Conservation (phyloP, 64 coral and sea anemone species). For the Stichodactyla helianthus region DNA sequence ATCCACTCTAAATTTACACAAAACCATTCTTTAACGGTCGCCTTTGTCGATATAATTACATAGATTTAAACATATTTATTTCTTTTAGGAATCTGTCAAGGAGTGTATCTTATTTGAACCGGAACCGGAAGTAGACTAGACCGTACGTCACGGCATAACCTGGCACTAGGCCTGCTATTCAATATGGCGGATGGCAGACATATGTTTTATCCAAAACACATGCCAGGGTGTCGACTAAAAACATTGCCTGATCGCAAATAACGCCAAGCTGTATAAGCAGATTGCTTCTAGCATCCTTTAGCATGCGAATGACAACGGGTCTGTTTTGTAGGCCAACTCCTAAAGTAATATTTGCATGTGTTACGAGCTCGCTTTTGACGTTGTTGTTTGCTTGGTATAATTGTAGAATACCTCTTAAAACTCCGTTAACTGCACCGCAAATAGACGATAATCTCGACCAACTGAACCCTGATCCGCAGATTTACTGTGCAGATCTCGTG, state of each 20-base stretch:
- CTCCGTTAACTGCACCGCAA: neutral
- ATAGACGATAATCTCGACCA: neutral
- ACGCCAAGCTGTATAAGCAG: neutral
- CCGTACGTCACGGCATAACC: neutral
- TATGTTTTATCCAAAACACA: constrained; percentile 16
- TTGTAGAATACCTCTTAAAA: neutral
- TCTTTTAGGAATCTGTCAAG: too few species aligned
- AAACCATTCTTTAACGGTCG: too few species aligned
- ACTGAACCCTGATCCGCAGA: constrained; percentile 4
- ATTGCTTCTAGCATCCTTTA: neutral
- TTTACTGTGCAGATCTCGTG: constrained; percentile 27
- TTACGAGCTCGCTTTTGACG: constrained; percentile 11
- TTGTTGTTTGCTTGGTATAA: neutral
- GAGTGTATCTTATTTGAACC: neutral
- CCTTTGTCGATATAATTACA: too few species aligned
- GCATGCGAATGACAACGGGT: neutral
- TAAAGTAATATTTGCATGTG: constrained; percentile 11
- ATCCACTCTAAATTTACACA: too few species aligned
- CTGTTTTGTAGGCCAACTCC: neutral
- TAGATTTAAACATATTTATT: too few species aligned
- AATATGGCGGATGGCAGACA: constrained; percentile 19
- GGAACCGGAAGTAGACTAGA: neutral
- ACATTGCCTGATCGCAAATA: neutral
- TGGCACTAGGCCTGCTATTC: neutral
- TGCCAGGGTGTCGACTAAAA: neutral